Evolutionary conservation across 1,140 invertebrate genomes (phyloP).

Genomic region (Trichomalopsis sarcophagae): DNA sequence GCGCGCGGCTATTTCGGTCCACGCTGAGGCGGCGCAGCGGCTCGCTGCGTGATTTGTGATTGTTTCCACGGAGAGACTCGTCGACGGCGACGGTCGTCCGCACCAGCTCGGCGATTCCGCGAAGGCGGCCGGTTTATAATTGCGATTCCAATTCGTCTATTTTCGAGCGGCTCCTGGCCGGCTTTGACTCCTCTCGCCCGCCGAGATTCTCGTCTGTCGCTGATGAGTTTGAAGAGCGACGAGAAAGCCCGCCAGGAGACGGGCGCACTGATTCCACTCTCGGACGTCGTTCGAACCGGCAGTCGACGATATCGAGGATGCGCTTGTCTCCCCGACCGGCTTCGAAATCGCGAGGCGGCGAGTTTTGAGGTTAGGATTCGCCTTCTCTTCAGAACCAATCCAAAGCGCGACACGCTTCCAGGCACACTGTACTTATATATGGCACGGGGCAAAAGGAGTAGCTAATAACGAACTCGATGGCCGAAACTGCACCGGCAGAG

Average conservation of each 20-base stretch:
- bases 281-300: not conserved
- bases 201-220: no score
- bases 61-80: conserved; percentile 38
- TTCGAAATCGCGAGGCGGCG: not conserved
- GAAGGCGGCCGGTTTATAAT: conserved; percentile 31
- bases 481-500: not conserved
- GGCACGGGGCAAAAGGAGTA: not conserved
- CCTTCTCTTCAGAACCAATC: not conserved
- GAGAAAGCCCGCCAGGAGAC: not conserved
- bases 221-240: no score
- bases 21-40: not conserved
- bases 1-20: not conserved
- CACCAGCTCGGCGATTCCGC: conserved; percentile 19
- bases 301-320: not conserved
- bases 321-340: not conserved
- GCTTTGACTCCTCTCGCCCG: not conserved
- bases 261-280: not conserved
- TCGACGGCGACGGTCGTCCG: conserved; percentile 3
- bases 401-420: not conserved
- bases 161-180: not conserved
- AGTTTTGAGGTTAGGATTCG: conserved; percentile 7
- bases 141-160: conserved; percentile 36
- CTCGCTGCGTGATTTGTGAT: conserved; percentile 34
- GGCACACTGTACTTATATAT: no score
- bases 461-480: not conserved